Conservation (phyloP, 2,888 invertebrate genomes). For the Drosophila sordidula region DNA sequence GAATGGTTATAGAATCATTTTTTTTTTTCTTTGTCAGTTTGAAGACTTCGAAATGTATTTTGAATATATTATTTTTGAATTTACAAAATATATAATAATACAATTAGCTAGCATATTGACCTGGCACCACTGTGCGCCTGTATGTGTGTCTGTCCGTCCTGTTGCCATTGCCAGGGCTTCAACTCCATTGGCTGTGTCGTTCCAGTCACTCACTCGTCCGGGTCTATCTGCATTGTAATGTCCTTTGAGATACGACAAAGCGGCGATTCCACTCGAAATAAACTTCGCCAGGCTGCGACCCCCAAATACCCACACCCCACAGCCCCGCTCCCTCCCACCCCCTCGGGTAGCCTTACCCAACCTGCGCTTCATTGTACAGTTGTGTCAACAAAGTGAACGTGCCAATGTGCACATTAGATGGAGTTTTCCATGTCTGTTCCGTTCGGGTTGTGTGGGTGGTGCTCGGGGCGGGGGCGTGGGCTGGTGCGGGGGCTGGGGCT, state of each 20-base stretch:
- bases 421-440: conserved; percentile 44
- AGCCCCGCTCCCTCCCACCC: neutral
- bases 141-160: conserved; percentile 7
- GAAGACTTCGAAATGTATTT: too few relatives aligned
- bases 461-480: neutral
- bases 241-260: conserved; percentile 78
- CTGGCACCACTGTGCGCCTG: conserved; percentile 35
- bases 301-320: neutral
- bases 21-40: too few relatives aligned
- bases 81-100: too few relatives aligned
- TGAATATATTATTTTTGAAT: too few relatives aligned
- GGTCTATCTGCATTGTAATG: conserved; percentile 80
- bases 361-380: conserved; percentile 61
- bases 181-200: conserved; percentile 60
- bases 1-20: too few relatives aligned
- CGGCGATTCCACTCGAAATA: conserved; percentile 80
- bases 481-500: neutral
- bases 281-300: conserved; percentile 59
- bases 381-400: conserved; percentile 79
- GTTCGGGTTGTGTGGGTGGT: neutral
- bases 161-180: conserved; percentile 46
- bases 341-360: neutral
- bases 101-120: too few relatives aligned
- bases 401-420: conserved; percentile 80
- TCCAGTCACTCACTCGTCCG: conserved; percentile 70